Evolutionary conservation across 2,113 vertebrate species (phyloP), one percentile per base, ranked within the genome.

Genomic region (Anarhynchus alexandrinus): DNA sequence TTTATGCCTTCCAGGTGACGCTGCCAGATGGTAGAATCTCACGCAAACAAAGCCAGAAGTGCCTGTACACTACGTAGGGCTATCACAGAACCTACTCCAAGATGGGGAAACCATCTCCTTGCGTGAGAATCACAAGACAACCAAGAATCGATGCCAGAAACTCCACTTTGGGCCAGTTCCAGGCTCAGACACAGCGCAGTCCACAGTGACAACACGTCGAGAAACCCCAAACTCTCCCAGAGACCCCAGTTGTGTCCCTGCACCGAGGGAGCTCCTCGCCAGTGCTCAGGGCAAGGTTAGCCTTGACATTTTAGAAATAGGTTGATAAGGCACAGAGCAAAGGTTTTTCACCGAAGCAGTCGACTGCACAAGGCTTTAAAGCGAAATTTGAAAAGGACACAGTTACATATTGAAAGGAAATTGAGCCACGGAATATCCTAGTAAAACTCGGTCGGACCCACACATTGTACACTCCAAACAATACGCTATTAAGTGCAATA

Each of bases 341-440:
- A 77, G 19, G n/a, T 51, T 86, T 88, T 81, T 66, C 66, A 78
- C n/a, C 2, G 1, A 49, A 57, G 26, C 43, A 73, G 43, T 27
- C 5, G 2, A 20, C 72, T 78, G 43, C 64, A 52, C 19, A 21
- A 88, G 29, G 61, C 74, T 82, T 94, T 95, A 93, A 69, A 94
- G 78, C 16, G 80, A 80, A 84, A 79, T 76, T 77, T 93, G 76
- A 90, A 96, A 94, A 82, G 76, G 83, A 81, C 78, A 59, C 12
- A 20, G 59, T 78, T 73, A 49, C 42, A 82, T 43, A 93, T 61
- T 96, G 91, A 95, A 97, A 96, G 96, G 96, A 96, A 97, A 97
- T 94, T 77, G 92, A 94, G 80, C 83, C 82, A 45, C 81, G 76
- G 86, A 92, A 91, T 84, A 87, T 30, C 72, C 61, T 66, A 90